phyloP scores from a whole-genome alignment of 2,113 vertebrate genomes.

The Salvelinus alpinus region DNA sequence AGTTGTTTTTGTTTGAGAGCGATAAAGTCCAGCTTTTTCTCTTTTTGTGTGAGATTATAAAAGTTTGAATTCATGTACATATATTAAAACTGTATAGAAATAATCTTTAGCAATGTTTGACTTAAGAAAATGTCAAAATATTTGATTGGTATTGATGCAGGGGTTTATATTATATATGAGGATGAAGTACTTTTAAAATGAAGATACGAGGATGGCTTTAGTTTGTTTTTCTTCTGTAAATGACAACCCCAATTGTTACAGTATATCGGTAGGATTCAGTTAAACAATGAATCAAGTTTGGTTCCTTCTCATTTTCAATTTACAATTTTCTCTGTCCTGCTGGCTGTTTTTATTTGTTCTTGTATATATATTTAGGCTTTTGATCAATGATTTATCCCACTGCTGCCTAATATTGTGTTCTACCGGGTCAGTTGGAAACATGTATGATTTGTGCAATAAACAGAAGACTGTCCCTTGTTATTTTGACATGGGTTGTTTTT shows the following conservation, averaged over 20 bases:
- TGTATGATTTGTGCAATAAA: conserved; percentile 78
- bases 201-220: conserved; percentile 38
- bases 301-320: conserved; percentile 40
- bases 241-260: conserved; percentile 20
- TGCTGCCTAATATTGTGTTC: conserved; percentile 63
- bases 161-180: conserved; percentile 80
- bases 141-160: conserved; percentile 72
- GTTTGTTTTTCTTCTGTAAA: conserved; percentile 26
- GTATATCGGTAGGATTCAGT: conserved; percentile 39
- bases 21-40: conserved; percentile 68
- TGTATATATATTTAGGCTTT: conserved; percentile 53
- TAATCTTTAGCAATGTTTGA: conserved; percentile 66
- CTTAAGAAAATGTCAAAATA: conserved; percentile 56
- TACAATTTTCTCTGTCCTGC: conserved; percentile 47
- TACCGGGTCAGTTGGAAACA: conserved; percentile 69
- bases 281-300: conserved; percentile 25
- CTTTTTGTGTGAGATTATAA: conserved; percentile 76
- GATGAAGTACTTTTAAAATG: conserved; percentile 69
- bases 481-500: not conserved
- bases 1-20: conserved; percentile 65
- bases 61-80: conserved; percentile 76
- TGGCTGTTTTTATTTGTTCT: conserved; percentile 52
- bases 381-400: conserved; percentile 53
- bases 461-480: conserved; percentile 30
- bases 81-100: conserved; percentile 72